Evolutionary conservation across 2,888 invertebrate species (phyloP).

Genomic region (Branchipolynoe longqiensis): DNA sequence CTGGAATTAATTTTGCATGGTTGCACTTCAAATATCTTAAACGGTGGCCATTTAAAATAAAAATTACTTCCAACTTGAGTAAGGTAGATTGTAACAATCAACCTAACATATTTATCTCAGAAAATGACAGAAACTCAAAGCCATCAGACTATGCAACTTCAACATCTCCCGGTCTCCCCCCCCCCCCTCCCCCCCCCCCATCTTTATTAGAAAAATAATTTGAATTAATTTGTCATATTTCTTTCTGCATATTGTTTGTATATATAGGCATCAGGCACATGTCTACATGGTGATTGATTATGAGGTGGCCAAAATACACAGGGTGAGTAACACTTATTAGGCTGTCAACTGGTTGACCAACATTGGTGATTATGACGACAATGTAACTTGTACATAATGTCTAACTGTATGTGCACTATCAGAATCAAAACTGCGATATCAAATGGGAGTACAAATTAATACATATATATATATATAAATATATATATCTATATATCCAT

Average conservation of each 20-base stretch:
- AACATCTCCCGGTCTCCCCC: too few relatives aligned
- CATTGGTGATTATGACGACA: neutral
- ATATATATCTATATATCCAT: constrained; percentile 5
- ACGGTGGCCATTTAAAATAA: too few relatives aligned
- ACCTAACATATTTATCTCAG: too few relatives aligned
- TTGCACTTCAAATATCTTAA: too few relatives aligned
- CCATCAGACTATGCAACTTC: too few relatives aligned
- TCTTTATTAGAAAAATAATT: too few relatives aligned
- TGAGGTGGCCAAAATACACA: constrained; percentile 56
- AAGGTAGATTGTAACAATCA: too few relatives aligned
- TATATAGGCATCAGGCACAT: constrained; percentile 43
- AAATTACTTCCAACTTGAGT: too few relatives aligned
- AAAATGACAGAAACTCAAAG: too few relatives aligned
- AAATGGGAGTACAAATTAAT: constrained; percentile 46
- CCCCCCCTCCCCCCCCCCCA: too few relatives aligned
- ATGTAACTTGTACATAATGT: constrained; percentile 43
- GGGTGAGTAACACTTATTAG: constrained; percentile 33
- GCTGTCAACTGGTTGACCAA: constrained; percentile 11
- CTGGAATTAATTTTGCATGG: too few relatives aligned
- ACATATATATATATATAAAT: constrained; percentile 26
- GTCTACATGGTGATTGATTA: constrained; percentile 30
- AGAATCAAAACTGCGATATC: constrained; percentile 51
- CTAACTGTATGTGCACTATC: constrained; percentile 43
- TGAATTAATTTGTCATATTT: too few relatives aligned
- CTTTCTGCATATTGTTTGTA: constrained; percentile 32